These are phyloP conservation scores for Doryteuthis pealeii DNA, from an alignment of 1,140 invertebrate genomes.

Conservation along the genomic window DNA sequence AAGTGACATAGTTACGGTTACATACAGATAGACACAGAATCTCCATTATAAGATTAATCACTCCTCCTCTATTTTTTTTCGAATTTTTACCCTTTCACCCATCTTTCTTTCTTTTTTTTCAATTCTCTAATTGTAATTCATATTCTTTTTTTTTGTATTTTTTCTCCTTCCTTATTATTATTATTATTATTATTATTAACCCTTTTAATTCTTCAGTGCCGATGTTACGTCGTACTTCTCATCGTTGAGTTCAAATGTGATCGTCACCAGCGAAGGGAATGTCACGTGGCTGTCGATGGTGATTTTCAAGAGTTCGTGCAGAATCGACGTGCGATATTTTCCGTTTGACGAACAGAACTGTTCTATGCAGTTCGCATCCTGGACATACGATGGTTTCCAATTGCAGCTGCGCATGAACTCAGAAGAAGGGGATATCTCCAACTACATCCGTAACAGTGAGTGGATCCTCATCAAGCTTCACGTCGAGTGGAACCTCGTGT, in stretches of 20 bases:
- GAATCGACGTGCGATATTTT: constrained; percentile 62
- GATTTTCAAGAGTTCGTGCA: constrained; percentile 63
- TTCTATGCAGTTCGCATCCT: constrained; percentile 78
- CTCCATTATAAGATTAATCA: too few relatives aligned
- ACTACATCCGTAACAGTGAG: constrained; percentile 62
- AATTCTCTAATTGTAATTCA: not conserved
- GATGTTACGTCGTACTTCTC: constrained; percentile 53
- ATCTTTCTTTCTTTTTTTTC: too few relatives aligned
- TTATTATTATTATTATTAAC: not conserved
- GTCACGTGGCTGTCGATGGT: constrained; percentile 63
- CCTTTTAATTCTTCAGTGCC: constrained; percentile 44
- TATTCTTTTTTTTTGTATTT: not conserved
- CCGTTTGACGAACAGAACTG: constrained; percentile 64
- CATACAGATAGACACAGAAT: too few relatives aligned
- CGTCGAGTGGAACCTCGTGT: constrained; percentile 67
- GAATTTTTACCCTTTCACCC: too few relatives aligned
- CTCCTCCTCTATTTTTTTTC: too few relatives aligned
- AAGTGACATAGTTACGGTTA: too few relatives aligned
- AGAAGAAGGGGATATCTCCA: constrained; percentile 56
- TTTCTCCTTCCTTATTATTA: not conserved
- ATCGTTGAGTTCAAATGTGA: constrained; percentile 60
- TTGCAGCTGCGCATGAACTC: constrained; percentile 47
- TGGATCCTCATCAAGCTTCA: constrained; percentile 60
- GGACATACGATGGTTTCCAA: constrained; percentile 86
- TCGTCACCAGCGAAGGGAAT: constrained; percentile 62